Evolutionary conservation across 2,113 vertebrate genomes (phyloP).

Genomic region (Mixornis gularis): DNA sequence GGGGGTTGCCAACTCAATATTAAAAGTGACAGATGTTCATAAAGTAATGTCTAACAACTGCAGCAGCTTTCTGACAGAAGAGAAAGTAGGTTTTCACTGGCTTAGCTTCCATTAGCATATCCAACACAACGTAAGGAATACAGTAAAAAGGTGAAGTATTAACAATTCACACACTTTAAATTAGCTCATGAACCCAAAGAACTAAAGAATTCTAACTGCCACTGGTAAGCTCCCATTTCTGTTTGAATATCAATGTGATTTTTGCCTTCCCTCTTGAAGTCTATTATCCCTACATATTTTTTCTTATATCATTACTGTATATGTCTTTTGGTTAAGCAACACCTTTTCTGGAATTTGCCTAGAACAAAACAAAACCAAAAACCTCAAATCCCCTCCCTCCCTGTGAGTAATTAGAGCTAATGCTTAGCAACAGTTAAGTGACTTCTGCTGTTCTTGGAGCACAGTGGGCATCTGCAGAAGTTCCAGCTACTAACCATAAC

Average conservation of each 20-base stretch:
- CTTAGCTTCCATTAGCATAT: background rate
- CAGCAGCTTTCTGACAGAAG: background rate
- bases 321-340: background rate
- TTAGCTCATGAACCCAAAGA: background rate
- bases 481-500: background rate
- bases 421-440: background rate
- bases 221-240: background rate
- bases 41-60: background rate
- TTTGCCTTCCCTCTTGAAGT: background rate
- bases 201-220: background rate
- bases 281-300: background rate
- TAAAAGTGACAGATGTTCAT: constrained; percentile 1
- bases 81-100: background rate
- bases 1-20: background rate
- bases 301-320: background rate
- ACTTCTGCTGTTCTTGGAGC: background rate
- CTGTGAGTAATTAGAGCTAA: background rate
- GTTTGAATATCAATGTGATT: background rate
- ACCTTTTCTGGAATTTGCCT: background rate
- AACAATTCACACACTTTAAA: background rate
- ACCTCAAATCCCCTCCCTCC: background rate
- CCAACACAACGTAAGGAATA: background rate
- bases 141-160: background rate
- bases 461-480: background rate
- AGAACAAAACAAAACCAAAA: background rate